Percentiles rank a stretch among this genome's conserved stretches.
phyloP scores from a whole-genome alignment of 2,797 vertebrate genomes.

The Trachops cirrhosus region DNA sequence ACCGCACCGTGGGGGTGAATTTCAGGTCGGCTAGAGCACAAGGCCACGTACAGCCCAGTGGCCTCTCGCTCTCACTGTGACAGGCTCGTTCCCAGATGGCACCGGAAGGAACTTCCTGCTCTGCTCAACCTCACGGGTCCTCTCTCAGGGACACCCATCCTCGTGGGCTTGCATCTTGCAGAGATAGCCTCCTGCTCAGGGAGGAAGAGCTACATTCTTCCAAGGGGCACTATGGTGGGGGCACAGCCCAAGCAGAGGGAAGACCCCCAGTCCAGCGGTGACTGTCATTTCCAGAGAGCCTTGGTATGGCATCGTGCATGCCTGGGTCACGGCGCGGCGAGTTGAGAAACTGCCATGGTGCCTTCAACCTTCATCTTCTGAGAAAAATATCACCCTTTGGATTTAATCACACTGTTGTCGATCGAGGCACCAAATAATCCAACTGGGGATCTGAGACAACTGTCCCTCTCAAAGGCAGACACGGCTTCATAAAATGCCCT shows the following conservation, averaged over 20 bases:
- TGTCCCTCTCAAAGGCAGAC: neutral
- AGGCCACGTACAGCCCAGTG: accelerated
- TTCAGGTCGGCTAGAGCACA: neutral
- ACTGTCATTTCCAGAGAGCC: neutral
- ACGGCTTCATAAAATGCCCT: neutral
- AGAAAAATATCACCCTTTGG: neutral
- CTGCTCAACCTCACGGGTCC: neutral
- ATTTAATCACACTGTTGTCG: neutral
- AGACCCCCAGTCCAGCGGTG: accelerated
- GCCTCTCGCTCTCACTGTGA: neutral
- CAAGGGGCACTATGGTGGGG: neutral
- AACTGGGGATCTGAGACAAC: neutral
- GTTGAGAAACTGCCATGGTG: neutral
- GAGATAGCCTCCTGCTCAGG: neutral
- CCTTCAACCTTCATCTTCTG: neutral
- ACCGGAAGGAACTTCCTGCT: neutral
- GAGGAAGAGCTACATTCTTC: neutral
- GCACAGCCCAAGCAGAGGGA: neutral
- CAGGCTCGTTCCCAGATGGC: neutral
- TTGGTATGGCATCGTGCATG: too few relatives aligned
- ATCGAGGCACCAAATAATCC: neutral
- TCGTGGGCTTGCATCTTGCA: neutral
- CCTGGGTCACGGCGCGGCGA: neutral
- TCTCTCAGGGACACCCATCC: neutral
- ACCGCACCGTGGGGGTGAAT: too few relatives aligned